Base-by-base conservation (phyloP, 2,888 invertebrate genomes). In the Nymphalis polychloros region DNA sequence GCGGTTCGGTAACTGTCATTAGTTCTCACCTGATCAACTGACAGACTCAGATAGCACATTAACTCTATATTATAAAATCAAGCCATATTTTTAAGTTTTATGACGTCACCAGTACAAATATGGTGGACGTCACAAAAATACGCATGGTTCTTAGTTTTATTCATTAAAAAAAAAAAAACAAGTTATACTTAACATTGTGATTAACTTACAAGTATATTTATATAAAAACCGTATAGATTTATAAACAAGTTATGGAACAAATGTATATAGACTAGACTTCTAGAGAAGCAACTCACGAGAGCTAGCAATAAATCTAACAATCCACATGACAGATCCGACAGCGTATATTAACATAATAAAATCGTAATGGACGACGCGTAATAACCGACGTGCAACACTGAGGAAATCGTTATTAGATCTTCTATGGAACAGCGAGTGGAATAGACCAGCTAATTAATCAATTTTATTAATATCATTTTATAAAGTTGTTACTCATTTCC, bases 321-420 rank as follows among this genome's bases (percentile, higher is more conserved):
- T 76, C 75, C 73, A 75, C 70, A 68, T 73, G 71, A 72, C 74
- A 70, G 73, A 68, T 74, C 74, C 74, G 79, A 78, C 77, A 74
- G 76, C 73, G 65, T 67, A 75, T 78, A 85, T 85, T 83, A 85
- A 79, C 84, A 84, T 86, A 86, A 85, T 88, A 89, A 88, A 88
- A 85, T 81, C 80, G 83, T 84, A 88, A 87, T 87, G 82, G 85
- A 85, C 86, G 83, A 81, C 84, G 84, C 86, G 82, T 84, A 85
- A 86, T 88, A 86, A 85, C 82, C 79, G 82, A 83, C 81, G 79
- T 79, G 80, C 77, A 79, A 79, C 81, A 79, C 81, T 77, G 80
- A 79, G 79, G 76, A 81, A 81, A 84, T 83, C 83, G 81, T 82
- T 82, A 81, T 82, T 83, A 80, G 80, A 80, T 83, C 79, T 80